Evolutionary conservation across 53 echinoderm and acorn worm genomes (phyloP).

Genomic region (Mesocentrotus franciscanus): DNA sequence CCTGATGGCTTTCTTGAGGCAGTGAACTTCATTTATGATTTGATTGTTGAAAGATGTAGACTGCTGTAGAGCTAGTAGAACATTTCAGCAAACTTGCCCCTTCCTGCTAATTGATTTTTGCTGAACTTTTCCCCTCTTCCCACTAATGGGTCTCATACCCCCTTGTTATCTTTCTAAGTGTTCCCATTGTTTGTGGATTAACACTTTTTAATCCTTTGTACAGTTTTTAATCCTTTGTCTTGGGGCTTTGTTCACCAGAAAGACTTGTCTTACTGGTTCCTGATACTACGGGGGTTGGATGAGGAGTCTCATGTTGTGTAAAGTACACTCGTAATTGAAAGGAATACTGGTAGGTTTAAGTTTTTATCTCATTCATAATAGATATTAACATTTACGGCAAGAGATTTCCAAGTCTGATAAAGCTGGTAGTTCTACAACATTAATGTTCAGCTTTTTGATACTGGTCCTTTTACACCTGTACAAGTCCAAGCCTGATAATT

Average conservation of each 20-base stretch:
- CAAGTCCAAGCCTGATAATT: too few species aligned
- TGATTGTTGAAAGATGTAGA: neutral
- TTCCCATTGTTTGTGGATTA: conserved; percentile 1
- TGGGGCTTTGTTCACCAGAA: neutral
- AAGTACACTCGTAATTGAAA: neutral
- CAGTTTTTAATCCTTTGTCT: neutral
- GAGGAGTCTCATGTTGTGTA: neutral
- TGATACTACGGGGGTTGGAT: neutral
- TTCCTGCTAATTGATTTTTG: conserved; percentile 42
- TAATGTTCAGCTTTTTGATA: too few species aligned
- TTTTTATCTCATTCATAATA: neutral
- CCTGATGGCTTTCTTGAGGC: neutral
- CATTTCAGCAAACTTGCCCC: neutral
- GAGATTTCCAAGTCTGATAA: neutral
- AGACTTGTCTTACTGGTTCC: neutral
- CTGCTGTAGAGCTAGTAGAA: neutral
- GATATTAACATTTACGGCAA: neutral
- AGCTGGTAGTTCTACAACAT: too few species aligned
- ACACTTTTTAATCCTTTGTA: conserved; percentile 9
- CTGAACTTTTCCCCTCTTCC: neutral
- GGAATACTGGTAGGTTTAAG: neutral
- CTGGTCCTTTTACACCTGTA: too few species aligned
- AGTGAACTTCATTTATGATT: conserved; percentile 14
- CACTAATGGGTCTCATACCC: neutral
- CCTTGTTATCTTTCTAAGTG: neutral